Evolutionary conservation across 2,797 vertebrate genomes (phyloP), one percentile per base, ranked within the genome.

Genomic region (Tolypeutes matacus): DNA sequence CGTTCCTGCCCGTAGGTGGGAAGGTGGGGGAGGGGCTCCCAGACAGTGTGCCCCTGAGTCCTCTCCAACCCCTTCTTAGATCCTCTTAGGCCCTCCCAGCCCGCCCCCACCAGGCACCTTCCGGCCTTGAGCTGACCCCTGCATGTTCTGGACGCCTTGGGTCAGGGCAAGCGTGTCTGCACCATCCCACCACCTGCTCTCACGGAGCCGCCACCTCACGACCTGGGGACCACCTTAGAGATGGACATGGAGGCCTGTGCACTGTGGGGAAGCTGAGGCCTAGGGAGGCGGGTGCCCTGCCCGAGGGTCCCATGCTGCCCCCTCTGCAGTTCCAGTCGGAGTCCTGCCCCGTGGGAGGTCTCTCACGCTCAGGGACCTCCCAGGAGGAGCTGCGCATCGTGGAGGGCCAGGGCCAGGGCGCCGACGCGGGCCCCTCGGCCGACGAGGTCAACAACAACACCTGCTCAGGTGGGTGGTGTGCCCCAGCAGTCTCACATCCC

Each of bases 391-490:
- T 99, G 86, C 99, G 99, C 53, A 99, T 99, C 0, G 99, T 99
- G 0, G 99, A 99, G 95, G 99, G 99, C 3, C 99, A 99, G 96
- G 99, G 99, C 1, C 99, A 99, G 97, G 99, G 98, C 0, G 93
- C 98, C 9, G 99, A 99, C 1, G 65, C 98, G 2, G 98, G 98
- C 1, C 99, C 99, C 0, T 99, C 99, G 0, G 99, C 99, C 0
- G 99, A 99, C 7, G 99, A 99, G 94, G 99, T 99, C 97, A 99
- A 99, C 98, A 99, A 99, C 98, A 99, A 99, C 96, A 99, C 99
- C 92, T 99, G 99, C 86, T 97, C 98, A 98, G 99, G 99, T 99
- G 98, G 98, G 81, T 58, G 42, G n/a, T n/a, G n/a, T n/a, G n/a
- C n/a, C n/a, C n/a, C n/a, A n/a, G n/a, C n/a, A n/a, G n/a, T 75